Evolutionary conservation across 2,888 invertebrate species (phyloP).

Genomic region (Pseudolycoriella hygida): DNA sequence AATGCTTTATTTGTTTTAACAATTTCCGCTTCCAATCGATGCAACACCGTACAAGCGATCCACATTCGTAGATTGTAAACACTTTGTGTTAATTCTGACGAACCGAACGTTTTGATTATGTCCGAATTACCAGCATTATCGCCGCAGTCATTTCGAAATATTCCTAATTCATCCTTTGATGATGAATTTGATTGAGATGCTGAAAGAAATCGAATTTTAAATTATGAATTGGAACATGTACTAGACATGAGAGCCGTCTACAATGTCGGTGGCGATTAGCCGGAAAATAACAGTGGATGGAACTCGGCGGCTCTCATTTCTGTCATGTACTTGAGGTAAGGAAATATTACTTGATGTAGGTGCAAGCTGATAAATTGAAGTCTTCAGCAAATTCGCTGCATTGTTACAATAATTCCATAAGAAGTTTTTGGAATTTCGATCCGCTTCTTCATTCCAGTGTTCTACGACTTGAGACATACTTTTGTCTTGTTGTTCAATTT

Average conservation of each 20-base stretch:
- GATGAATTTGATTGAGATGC: conserved; percentile 21
- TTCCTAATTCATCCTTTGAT: conserved; percentile 1
- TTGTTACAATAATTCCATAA: conserved; percentile 29
- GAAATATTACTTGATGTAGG: conserved; percentile 16
- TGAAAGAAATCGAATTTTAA: too few relatives aligned
- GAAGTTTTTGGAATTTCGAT: conserved; percentile 20
- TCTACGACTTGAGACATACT: neutral
- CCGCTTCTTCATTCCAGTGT: conserved; percentile 3
- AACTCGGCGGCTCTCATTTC: too few relatives aligned
- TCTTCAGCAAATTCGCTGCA: conserved; percentile 23
- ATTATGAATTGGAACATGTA: too few relatives aligned
- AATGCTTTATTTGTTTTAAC: conserved; percentile 50
- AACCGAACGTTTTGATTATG: conserved; percentile 23
- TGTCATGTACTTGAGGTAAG: neutral
- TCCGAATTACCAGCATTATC: conserved; percentile 26
- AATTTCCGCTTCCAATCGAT: conserved; percentile 57
- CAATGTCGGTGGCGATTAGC: too few relatives aligned
- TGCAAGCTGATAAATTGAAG: conserved; percentile 25
- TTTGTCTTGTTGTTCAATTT: conserved; percentile 4
- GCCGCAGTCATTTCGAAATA: neutral
- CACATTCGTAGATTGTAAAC: conserved; percentile 68
- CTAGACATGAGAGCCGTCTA: too few relatives aligned
- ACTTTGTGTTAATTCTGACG: conserved; percentile 54
- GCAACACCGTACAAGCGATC: conserved; percentile 69
- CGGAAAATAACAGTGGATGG: too few relatives aligned